Evolutionary conservation across 1,140 invertebrate species (phyloP).

Genomic region (Neodiprion fabricii): DNA sequence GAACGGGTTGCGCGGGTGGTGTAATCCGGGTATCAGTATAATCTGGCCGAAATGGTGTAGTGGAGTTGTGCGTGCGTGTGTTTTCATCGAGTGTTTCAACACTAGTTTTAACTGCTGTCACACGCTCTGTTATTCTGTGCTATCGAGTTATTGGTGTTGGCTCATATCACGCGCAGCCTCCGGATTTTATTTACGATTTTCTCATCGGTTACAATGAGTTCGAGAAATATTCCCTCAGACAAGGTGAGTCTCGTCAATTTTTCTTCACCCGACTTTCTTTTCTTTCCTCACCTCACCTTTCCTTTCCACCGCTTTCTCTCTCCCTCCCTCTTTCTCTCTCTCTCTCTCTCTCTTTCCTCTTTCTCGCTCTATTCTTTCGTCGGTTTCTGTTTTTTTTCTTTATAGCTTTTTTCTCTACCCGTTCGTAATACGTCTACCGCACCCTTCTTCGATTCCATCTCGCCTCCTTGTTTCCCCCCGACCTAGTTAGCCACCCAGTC

Average conservation of each 20-base stretch:
- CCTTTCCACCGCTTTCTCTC: not conserved
- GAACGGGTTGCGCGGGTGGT: constrained; percentile 32
- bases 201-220: constrained; percentile 49
- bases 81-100: constrained; percentile 30
- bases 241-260: constrained; percentile 42
- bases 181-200: constrained; percentile 38
- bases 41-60: constrained; percentile 23
- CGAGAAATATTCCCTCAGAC: constrained; percentile 56
- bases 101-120: constrained; percentile 28
- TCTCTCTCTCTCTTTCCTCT: not conserved
- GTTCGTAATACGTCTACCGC: not conserved
- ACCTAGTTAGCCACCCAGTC: not conserved
- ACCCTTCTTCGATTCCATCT: constrained; percentile 4
- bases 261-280: constrained; percentile 14
- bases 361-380: not conserved
- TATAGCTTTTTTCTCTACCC: not conserved
- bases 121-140: constrained; percentile 22
- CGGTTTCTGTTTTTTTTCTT: not conserved
- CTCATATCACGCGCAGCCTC: constrained; percentile 42
- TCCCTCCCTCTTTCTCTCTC: not conserved
- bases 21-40: constrained; percentile 13
- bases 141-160: constrained; percentile 30
- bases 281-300: constrained; percentile 8
- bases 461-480: constrained; percentile 3
- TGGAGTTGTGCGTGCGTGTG: constrained; percentile 37